Conservation (phyloP, 2,888 invertebrate genomes). For the Opisthograptis luteolata region DNA sequence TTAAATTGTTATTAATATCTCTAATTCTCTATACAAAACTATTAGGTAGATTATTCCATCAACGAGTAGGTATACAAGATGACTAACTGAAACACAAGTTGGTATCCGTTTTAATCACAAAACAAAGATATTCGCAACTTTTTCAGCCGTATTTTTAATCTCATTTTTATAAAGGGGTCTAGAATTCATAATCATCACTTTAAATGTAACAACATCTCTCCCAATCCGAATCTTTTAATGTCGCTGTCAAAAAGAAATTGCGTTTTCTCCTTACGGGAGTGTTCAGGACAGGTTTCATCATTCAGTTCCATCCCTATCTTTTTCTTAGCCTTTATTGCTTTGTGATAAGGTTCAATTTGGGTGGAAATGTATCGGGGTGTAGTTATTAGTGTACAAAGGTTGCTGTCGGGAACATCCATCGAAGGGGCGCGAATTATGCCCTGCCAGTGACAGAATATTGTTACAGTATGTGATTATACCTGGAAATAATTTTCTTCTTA, state of each 20-base stretch:
- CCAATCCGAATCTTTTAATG: conserved; percentile 56
- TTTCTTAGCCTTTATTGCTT: conserved; percentile 11
- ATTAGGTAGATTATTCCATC: too few relatives aligned
- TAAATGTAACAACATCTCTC: conserved; percentile 30
- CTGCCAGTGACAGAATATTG: conserved; percentile 66
- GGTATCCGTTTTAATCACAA: too few relatives aligned
- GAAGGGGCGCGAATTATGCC: conserved; percentile 72
- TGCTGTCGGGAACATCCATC: conserved; percentile 63
- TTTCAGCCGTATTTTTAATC: neutral
- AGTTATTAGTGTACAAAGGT: conserved; percentile 75
- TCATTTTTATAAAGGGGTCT: conserved; percentile 47
- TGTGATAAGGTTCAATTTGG: conserved; percentile 15
- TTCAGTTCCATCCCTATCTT: conserved; percentile 42
- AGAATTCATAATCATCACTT: conserved; percentile 38
- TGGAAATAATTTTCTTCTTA: conserved; percentile 45
- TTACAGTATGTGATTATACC: conserved; percentile 53
- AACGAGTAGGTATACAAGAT: too few relatives aligned
- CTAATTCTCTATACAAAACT: too few relatives aligned
- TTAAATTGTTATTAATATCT: too few relatives aligned
- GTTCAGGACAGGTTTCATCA: conserved; percentile 60
- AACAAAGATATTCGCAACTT: neutral
- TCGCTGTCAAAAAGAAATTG: conserved; percentile 71
- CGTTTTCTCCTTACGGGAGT: conserved; percentile 57
- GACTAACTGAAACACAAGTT: too few relatives aligned
- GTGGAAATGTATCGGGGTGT: conserved; percentile 6